Conservation (phyloP, 2,113 vertebrate genomes). For the Bambusicola thoracicus region DNA sequence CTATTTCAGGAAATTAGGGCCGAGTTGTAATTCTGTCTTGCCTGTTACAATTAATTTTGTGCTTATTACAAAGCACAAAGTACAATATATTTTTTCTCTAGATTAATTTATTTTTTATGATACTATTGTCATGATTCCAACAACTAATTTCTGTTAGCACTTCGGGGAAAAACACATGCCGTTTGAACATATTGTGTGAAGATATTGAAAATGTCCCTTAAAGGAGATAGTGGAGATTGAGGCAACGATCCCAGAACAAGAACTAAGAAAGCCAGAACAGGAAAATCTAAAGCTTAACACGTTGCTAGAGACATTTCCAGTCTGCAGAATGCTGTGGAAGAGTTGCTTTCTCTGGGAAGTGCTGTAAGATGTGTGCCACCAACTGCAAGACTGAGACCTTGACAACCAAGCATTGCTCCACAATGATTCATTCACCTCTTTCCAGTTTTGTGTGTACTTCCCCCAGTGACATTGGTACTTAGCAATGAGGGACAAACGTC, state of each 20-base stretch:
- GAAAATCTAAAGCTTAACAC: background rate
- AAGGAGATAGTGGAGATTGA: background rate
- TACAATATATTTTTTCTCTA: background rate
- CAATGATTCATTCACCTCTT: background rate
- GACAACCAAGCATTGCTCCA: background rate
- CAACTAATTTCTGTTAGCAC: background rate
- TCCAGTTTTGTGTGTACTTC: background rate
- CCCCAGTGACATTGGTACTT: accelerated
- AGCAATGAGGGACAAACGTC: background rate
- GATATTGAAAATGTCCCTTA: background rate
- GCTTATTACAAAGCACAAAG: background rate
- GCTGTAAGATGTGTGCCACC: accelerated
- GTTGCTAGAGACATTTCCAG: background rate
- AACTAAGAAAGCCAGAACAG: background rate
- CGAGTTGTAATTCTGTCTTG: background rate
- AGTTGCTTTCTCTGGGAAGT: background rate
- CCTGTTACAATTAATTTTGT: background rate
- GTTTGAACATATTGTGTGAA: background rate
- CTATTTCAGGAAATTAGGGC: background rate
- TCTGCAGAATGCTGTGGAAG: background rate
- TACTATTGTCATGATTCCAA: background rate
- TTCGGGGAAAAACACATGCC: background rate
- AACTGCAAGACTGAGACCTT: background rate
- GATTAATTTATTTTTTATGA: background rate
- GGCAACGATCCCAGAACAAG: background rate